phyloP scores from a whole-genome alignment of 2,797 vertebrate species.

The Myoxocephalus aenaeus region DNA sequence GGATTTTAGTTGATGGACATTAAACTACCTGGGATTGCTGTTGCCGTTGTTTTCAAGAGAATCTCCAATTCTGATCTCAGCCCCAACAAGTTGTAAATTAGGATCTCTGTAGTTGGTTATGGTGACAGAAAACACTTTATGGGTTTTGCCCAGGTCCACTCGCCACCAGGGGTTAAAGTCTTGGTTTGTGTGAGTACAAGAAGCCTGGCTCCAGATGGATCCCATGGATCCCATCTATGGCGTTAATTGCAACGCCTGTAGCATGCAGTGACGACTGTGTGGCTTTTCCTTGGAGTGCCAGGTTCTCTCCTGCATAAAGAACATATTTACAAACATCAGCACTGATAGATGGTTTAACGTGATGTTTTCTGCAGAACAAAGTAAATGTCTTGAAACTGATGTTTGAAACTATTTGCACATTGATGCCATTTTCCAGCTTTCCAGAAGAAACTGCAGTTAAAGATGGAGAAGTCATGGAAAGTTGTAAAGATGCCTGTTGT shows the following conservation, averaged over 20 bases:
- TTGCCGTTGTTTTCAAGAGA: slow-evolving; percentile 66
- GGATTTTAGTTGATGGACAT: background rate
- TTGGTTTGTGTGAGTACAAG: slow-evolving; percentile 54
- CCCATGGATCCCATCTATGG: slow-evolving; percentile 76
- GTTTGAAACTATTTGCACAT: too few species aligned
- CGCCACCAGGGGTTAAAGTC: slow-evolving; percentile 72
- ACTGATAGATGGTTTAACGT: too few species aligned
- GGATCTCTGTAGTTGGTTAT: slow-evolving; percentile 59
- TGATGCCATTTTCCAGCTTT: too few species aligned
- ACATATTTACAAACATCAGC: background rate
- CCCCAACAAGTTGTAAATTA: slow-evolving; percentile 43
- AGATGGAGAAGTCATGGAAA: background rate
- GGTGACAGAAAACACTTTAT: slow-evolving; percentile 65
- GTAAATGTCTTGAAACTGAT: too few species aligned
- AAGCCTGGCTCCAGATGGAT: slow-evolving; percentile 6
- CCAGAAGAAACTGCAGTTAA: too few species aligned
- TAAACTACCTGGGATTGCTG: slow-evolving; percentile 61
- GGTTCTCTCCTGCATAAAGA: slow-evolving; percentile 47
- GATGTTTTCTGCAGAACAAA: too few species aligned
- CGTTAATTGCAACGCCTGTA: background rate
- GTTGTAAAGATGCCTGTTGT: background rate
- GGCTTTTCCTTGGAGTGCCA: slow-evolving; percentile 57
- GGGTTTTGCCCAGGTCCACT: slow-evolving; percentile 62
- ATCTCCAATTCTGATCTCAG: slow-evolving; percentile 70
- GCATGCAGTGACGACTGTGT: slow-evolving; percentile 3